Conservation (phyloP, 1,140 invertebrate genomes). For the Brachionus manjavacas region DNA sequence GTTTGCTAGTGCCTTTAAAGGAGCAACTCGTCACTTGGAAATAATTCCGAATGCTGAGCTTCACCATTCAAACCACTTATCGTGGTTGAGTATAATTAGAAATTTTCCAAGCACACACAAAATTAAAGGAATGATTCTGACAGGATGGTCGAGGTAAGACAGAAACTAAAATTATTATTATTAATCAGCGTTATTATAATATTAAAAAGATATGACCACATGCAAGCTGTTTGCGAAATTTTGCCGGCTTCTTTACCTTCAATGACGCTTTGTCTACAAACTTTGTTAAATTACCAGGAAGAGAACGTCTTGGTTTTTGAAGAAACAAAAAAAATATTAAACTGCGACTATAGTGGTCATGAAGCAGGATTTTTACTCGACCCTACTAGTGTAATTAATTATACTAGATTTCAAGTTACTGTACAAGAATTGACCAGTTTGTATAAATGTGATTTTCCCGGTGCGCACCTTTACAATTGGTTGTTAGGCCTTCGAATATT, state of each 20-base stretch:
- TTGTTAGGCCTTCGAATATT: not conserved
- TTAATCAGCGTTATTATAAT: not conserved
- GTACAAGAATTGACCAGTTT: constrained; percentile 11
- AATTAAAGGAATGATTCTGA: constrained; percentile 31
- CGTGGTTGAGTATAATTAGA: constrained; percentile 25
- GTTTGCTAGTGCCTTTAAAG: constrained; percentile 42
- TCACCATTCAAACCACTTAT: constrained; percentile 5
- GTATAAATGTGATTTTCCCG: constrained; percentile 36
- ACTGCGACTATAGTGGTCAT: constrained; percentile 11
- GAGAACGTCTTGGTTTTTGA: not conserved
- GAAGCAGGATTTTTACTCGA: constrained; percentile 2
- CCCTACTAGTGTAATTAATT: not conserved
- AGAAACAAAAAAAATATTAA: constrained; percentile 32
- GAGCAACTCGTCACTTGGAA: not conserved
- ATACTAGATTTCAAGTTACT: not conserved
- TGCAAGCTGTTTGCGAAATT: constrained; percentile 36
- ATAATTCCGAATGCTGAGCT: not conserved
- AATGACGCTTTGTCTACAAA: constrained; percentile 11
- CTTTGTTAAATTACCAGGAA: not conserved
- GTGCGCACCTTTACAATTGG: constrained; percentile 36
- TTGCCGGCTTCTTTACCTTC: constrained; percentile 1
- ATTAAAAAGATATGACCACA: constrained; percentile 32
- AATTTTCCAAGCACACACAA: not conserved
- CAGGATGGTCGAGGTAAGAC: constrained; percentile 39
- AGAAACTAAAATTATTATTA: not conserved